phyloP scores from a whole-genome alignment of 2,797 vertebrate genomes.

The Lutjanus argentimaculatus region DNA sequence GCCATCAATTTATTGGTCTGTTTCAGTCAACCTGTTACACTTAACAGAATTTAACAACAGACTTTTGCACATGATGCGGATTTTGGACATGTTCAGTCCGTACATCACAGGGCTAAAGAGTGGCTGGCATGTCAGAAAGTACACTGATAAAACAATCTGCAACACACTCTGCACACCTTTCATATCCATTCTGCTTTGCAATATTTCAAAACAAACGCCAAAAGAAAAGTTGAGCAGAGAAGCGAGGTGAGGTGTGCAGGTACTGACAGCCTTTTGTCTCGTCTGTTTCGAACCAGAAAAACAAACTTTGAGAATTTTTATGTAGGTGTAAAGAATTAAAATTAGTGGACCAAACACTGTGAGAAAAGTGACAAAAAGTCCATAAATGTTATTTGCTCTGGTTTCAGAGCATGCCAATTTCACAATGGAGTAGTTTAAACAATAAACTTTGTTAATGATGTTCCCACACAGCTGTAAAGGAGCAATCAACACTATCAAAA shows the following conservation, averaged over 20 bases:
- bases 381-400: constrained; percentile 42
- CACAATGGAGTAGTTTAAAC: constrained; percentile 44
- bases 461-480: constrained; percentile 51
- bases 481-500: not conserved
- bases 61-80: constrained; percentile 6
- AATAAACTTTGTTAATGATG: constrained; percentile 48
- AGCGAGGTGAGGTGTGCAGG: constrained; percentile 38
- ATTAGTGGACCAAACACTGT: not conserved
- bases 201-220: not conserved
- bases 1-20: not conserved
- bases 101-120: constrained; percentile 53
- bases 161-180: not conserved
- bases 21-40: not conserved
- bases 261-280: constrained; percentile 44
- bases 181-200: constrained; percentile 22
- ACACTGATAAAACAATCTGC: constrained; percentile 33
- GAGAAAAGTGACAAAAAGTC: not conserved
- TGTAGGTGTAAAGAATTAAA: constrained; percentile 47
- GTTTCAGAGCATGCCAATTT: constrained; percentile 56
- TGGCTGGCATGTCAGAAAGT: constrained; percentile 50
- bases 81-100: constrained; percentile 47
- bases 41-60: not conserved
- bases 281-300: constrained; percentile 33
- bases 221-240: constrained; percentile 31
- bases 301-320: constrained; percentile 47